phyloP scores from a whole-genome alignment of 2,797 vertebrate species.

The Melanotaenia maccullochi region DNA sequence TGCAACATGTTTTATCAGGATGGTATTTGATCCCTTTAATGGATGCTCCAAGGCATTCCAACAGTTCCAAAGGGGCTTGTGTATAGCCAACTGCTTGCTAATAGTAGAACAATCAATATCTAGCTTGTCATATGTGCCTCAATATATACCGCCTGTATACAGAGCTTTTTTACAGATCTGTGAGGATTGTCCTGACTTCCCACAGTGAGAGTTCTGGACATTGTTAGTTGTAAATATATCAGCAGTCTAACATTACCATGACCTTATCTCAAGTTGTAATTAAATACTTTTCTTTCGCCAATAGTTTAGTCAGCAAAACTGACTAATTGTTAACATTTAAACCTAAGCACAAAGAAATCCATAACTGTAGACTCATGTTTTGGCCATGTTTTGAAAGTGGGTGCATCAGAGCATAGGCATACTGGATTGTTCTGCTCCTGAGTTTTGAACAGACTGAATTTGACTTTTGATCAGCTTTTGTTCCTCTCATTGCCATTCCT shows the following conservation, averaged over 20 bases:
- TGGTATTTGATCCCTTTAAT: constrained; percentile 51
- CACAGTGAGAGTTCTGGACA: no score
- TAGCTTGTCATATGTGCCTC: neutral
- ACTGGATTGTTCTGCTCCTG: no score
- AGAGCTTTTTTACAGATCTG: no score
- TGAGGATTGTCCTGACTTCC: no score
- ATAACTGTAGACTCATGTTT: neutral
- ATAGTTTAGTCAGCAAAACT: constrained; percentile 16
- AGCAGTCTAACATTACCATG: constrained; percentile 14
- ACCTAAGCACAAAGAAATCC: constrained; percentile 12
- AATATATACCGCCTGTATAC: no score
- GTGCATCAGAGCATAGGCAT: no score
- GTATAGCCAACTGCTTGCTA: constrained; percentile 16
- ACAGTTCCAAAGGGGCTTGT: neutral
- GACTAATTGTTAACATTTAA: neutral
- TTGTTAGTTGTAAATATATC: neutral
- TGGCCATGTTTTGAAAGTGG: no score
- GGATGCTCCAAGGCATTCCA: constrained; percentile 9
- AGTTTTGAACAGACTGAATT: neutral
- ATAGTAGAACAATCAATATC: constrained; percentile 29
- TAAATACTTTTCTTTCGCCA: neutral
- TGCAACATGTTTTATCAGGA: constrained; percentile 46
- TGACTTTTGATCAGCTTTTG: neutral
- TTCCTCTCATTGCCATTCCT: neutral
- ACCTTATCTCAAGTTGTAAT: constrained; percentile 8